Conservation (phyloP, 2,113 vertebrate genomes). For the Echinops telfairi region DNA sequence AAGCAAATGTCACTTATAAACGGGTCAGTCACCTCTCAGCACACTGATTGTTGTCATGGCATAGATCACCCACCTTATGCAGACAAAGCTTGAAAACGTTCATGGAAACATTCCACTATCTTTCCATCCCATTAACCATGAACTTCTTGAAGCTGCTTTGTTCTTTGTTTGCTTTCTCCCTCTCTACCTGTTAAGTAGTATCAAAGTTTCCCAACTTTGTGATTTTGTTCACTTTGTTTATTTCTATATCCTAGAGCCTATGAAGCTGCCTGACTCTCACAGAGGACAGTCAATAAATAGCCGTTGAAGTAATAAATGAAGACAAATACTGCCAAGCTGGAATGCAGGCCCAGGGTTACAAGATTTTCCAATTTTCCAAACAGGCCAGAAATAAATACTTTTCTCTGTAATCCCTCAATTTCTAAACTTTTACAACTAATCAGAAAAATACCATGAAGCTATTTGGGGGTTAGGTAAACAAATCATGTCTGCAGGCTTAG, state of each 20-base stretch:
- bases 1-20: background rate
- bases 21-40: background rate
- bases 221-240: no score
- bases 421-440: constrained; percentile 47
- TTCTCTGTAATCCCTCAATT: constrained; percentile 16
- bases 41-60: background rate
- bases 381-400: constrained; percentile 45
- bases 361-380: constrained; percentile 43
- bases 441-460: background rate
- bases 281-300: background rate
- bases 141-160: no score
- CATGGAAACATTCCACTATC: no score
- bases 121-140: no score
- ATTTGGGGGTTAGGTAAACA: constrained; percentile 24
- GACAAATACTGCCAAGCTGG: constrained; percentile 18
- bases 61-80: background rate
- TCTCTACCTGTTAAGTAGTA: no score
- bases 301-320: constrained; percentile 1
- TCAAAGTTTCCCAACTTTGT: no score
- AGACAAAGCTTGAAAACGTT: no score
- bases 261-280: no score
- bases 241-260: no score
- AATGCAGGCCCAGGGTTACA: background rate
- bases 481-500: background rate
- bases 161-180: no score